These are phyloP conservation scores for Aelia acuminata DNA, from an alignment of 2,888 invertebrate species.

Conservation along the genomic window DNA sequence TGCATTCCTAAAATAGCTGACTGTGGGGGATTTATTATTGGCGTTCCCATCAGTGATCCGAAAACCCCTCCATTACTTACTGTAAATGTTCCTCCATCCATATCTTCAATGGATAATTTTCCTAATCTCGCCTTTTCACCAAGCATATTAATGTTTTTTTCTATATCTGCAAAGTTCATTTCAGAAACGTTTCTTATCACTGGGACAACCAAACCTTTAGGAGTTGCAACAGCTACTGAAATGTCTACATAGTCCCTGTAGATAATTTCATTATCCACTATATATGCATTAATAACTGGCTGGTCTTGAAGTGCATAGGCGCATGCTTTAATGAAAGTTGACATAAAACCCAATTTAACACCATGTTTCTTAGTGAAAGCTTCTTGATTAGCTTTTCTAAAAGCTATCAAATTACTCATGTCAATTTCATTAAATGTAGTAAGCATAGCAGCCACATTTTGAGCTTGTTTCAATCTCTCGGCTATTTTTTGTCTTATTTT, in stretches of 20 bases:
- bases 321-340: conserved; percentile 95
- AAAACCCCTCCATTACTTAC: conserved; percentile 99
- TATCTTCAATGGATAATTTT: conserved; percentile 94
- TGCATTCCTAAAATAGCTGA: conserved; percentile 99
- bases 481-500: conserved; percentile 96
- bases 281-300: conserved; percentile 97
- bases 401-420: conserved; percentile 95
- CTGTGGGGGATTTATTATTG: conserved; percentile 99
- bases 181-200: conserved; percentile 93
- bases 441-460: conserved; percentile 97
- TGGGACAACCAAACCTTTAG: conserved; percentile 98
- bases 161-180: conserved; percentile 97
- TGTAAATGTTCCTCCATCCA: conserved; percentile 99
- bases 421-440: conserved; percentile 99
- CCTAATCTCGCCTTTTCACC: conserved; percentile 94
- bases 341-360: conserved; percentile 98
- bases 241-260: conserved; percentile 98
- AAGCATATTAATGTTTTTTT: conserved; percentile 86
- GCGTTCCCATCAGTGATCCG: conserved; percentile 96
- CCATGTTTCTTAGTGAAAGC: conserved; percentile 94
- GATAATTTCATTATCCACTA: conserved; percentile 85
- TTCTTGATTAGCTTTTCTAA: conserved; percentile 91
- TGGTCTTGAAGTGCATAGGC: conserved; percentile 94
- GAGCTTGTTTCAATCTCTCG: conserved; percentile 95
- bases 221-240: conserved; percentile 96